Percentiles rank a stretch among this genome's conserved stretches.
phyloP scores from a whole-genome alignment of 2,888 invertebrate species.

The Microchrysa polita region DNA sequence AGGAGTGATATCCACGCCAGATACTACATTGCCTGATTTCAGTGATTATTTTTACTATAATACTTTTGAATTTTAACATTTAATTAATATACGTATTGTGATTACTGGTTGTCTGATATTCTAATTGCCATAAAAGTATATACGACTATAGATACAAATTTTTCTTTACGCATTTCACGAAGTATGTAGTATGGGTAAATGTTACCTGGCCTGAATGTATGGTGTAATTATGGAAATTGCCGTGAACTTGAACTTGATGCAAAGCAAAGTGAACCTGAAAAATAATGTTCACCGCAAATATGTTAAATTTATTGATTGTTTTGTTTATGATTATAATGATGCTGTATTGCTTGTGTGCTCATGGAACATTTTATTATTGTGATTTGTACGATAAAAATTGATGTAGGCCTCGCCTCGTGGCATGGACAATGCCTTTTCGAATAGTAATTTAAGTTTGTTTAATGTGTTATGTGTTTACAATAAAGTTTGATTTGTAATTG shows the following conservation, averaged over 20 bases:
- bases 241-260: conserved; percentile 31
- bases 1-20: background rate
- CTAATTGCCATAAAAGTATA: too few species aligned
- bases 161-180: background rate
- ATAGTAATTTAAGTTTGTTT: too few species aligned
- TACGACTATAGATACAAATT: background rate
- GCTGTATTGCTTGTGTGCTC: background rate
- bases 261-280: conserved; percentile 25
- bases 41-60: background rate
- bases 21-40: background rate
- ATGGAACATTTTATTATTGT: background rate
- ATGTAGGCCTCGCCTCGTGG: background rate
- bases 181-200: background rate
- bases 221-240: background rate
- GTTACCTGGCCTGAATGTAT: too few species aligned
- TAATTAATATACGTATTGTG: too few species aligned
- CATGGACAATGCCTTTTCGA: too few species aligned
- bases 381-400: conserved; percentile 8
- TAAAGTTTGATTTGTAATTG: too few species aligned
- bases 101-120: too few species aligned
- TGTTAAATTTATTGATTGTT: background rate
- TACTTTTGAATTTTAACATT: background rate
- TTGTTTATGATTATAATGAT: background rate
- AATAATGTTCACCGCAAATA: background rate
- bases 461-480: too few species aligned